Base-by-base conservation (phyloP, 2,888 invertebrate genomes). In the Leptopterna dolabrata region DNA sequence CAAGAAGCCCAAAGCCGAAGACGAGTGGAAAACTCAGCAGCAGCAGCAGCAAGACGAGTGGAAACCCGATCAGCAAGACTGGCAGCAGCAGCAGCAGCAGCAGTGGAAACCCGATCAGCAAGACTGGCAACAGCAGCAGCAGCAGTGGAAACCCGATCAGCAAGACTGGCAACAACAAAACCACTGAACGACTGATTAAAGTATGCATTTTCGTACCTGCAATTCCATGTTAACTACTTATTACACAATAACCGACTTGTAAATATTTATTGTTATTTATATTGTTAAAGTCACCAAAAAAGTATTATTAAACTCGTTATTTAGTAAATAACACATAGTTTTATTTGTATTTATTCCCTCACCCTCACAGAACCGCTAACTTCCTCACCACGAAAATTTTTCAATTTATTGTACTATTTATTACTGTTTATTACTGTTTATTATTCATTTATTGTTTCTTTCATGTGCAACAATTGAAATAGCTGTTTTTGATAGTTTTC, bases 11-110 rank as follows among this genome's bases (percentile, higher is more conserved):
- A 29, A 87, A 41, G 30, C 30, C 16, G 55, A 81, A 51, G 45
- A 78, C 13, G 85, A 85, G 24, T 85, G 85, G 85, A 73, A 85
- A 27, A 71, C 71, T 7, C 43, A 71, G 43, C 27, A 84, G 43
- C 41, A 84, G 27, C 36, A 45, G 1, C 43, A 43, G 24, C 43
- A 78, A 45, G 29, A 80, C 1, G 76, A 76, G n/a, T 80, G 47
- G 83, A 55, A 83, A 24, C 51, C 43, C 47, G 1, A 80, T n/a
- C n/a, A 83, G 36, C 41, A 81, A 55, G 83, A 70, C 14, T 70
- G 70, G 83, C 29, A 36, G 43, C 83, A 81, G n/a, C n/a, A n/a
- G n/a, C n/a, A n/a, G n/a, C n/a, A 55, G 55, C 2, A 55, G 55
- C n/a, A 55, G 19, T 55, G 55, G 55, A 16, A 76, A 76, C 19